Conservation (phyloP, 1,140 invertebrate species). For the Philopotamus ludificatus region DNA sequence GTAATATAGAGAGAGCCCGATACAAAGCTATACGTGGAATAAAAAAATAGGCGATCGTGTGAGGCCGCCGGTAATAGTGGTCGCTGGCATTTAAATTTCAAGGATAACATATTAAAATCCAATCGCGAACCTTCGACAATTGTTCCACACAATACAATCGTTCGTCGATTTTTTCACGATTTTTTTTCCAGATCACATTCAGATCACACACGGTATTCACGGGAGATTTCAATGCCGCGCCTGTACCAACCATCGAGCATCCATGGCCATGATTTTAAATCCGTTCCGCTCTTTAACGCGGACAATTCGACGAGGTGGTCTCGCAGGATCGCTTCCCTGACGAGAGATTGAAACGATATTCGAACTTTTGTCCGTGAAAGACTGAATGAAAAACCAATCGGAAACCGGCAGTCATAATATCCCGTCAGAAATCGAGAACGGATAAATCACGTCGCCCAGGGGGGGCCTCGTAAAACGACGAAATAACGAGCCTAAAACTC, state of each 20-base stretch:
- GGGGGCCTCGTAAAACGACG: constrained; percentile 9
- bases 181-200: too few species aligned
- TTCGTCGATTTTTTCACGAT: too few species aligned
- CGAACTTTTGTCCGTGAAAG: neutral
- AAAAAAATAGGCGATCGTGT: too few species aligned
- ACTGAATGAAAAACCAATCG: too few species aligned
- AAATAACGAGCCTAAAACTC: constrained; percentile 14
- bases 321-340: neutral
- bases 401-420: too few species aligned
- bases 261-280: constrained; percentile 32
- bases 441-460: neutral
- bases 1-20: too few species aligned
- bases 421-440: neutral
- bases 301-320: constrained; percentile 11
- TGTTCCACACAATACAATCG: too few species aligned
- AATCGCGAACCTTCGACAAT: too few species aligned
- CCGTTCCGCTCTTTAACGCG: constrained; percentile 23
- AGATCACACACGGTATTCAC: neutral
- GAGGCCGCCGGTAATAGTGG: too few species aligned
- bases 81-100: neutral
- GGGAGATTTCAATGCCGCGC: neutral
- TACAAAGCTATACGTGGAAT: too few species aligned
- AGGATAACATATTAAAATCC: neutral
- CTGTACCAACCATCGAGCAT: constrained; percentile 8
- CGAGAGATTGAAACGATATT: neutral